These are phyloP conservation scores for Platycnemis pennipes DNA, from an alignment of 2,888 invertebrate species.

Conservation along the genomic window DNA sequence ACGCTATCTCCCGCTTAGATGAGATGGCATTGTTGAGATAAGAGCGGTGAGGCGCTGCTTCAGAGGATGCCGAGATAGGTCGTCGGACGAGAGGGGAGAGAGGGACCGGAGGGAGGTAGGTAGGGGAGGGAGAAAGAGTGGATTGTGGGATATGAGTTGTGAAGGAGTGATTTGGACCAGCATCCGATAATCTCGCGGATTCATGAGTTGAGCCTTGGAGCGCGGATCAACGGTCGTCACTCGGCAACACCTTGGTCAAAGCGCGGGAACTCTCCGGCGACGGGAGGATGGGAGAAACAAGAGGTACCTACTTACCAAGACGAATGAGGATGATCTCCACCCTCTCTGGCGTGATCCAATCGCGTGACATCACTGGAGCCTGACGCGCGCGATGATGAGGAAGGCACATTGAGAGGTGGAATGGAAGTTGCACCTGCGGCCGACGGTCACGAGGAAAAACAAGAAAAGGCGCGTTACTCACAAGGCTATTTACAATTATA, in stretches of 20 bases:
- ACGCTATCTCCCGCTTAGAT: slow-evolving; percentile 43
- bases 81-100: not conserved
- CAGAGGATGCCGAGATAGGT: slow-evolving; percentile 39
- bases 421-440: not conserved
- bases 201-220: not conserved
- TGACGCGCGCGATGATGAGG: not conserved
- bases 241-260: not conserved
- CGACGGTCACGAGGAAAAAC: not conserved
- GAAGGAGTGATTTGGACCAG: not conserved
- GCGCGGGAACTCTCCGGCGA: not conserved
- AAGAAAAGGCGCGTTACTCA: too few relatives aligned
- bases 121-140: not conserved
- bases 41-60: slow-evolving; percentile 19
- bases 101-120: not conserved
- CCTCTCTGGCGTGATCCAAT: not conserved
- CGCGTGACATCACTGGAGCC: not conserved
- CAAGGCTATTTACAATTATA: too few relatives aligned
- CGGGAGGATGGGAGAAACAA: not conserved
- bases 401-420: too few relatives aligned
- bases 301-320: not conserved
- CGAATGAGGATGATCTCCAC: not conserved
- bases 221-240: not conserved
- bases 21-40: slow-evolving; percentile 51
- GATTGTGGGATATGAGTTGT: not conserved
- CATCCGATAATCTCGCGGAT: not conserved